Conservation (phyloP, 2,113 vertebrate genomes). For the Rhea pennata region DNA sequence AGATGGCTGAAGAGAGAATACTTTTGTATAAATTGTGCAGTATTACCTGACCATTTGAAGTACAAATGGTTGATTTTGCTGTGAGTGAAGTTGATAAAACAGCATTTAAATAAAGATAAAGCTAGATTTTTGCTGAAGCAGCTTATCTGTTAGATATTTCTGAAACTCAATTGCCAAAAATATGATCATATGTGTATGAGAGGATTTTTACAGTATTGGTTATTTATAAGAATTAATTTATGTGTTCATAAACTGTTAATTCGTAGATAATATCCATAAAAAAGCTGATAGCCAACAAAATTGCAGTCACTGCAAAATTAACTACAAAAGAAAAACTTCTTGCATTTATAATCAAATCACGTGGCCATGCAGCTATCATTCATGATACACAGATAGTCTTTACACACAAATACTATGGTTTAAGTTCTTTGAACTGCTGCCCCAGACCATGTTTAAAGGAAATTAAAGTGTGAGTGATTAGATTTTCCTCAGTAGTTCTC, state of each 20-base stretch:
- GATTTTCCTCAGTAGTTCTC: not conserved
- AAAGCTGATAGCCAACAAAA: not conserved
- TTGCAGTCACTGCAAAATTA: not conserved
- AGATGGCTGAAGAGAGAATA: not conserved
- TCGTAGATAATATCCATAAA: not conserved
- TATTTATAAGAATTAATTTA: not conserved
- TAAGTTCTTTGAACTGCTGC: not conserved
- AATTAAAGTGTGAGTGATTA: not conserved
- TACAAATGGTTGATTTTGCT: not conserved
- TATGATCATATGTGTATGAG: not conserved
- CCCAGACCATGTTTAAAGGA: not conserved
- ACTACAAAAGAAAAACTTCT: not conserved
- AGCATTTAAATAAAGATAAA: not conserved
- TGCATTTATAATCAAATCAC: not conserved
- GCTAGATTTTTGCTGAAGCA: not conserved
- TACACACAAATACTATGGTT: not conserved
- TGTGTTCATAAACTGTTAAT: not conserved
- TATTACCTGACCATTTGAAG: not conserved
- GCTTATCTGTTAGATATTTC: not conserved
- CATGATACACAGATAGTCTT: not conserved
- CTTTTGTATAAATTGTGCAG: not conserved
- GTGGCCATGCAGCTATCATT: not conserved
- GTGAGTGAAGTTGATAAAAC: not conserved
- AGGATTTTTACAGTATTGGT: not conserved
- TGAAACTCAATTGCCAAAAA: not conserved